Conservation (phyloP, 2,113 vertebrate species). For the Myxocyprinus asiaticus region DNA sequence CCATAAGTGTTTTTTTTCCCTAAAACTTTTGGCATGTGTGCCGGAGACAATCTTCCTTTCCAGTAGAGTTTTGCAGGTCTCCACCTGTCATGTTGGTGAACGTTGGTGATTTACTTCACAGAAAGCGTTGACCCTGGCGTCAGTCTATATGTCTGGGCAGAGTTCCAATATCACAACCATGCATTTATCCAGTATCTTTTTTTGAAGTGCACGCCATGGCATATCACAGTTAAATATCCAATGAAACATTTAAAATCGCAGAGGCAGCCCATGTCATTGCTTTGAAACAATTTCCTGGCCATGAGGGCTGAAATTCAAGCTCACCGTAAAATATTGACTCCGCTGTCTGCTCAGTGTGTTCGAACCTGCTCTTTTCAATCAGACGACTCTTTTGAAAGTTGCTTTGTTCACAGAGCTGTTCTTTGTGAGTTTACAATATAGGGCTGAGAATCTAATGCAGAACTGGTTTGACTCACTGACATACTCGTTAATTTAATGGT, state of each 20-base stretch:
- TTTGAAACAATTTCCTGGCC: conserved; percentile 53
- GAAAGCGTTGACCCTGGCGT: not conserved
- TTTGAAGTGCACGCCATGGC: conserved; percentile 37
- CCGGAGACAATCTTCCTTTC: not conserved
- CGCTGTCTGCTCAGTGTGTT: conserved; percentile 50
- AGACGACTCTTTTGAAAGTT: conserved; percentile 18
- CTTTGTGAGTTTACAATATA: not conserved
- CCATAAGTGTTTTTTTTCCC: too few relatives aligned
- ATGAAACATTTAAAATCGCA: conserved; percentile 44
- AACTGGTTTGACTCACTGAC: not conserved
- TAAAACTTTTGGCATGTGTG: too few relatives aligned
- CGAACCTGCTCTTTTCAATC: conserved; percentile 43
- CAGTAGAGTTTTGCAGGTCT: not conserved
- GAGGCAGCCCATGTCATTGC: conserved; percentile 19
- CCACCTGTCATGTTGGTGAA: not conserved
- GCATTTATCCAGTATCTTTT: conserved; percentile 44
- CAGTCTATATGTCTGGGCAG: conserved; percentile 10
- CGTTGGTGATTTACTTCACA: not conserved
- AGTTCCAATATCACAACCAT: conserved; percentile 33
- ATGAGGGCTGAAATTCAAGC: conserved; percentile 55
- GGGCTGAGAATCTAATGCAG: not conserved
- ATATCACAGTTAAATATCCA: conserved; percentile 34
- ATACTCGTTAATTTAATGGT: too few relatives aligned
- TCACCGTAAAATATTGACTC: conserved; percentile 42
- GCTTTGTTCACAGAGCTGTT: conserved; percentile 12